Base-by-base conservation (phyloP, 2,797 vertebrate species). In the Oryzias dopingdopingensis region DNA sequence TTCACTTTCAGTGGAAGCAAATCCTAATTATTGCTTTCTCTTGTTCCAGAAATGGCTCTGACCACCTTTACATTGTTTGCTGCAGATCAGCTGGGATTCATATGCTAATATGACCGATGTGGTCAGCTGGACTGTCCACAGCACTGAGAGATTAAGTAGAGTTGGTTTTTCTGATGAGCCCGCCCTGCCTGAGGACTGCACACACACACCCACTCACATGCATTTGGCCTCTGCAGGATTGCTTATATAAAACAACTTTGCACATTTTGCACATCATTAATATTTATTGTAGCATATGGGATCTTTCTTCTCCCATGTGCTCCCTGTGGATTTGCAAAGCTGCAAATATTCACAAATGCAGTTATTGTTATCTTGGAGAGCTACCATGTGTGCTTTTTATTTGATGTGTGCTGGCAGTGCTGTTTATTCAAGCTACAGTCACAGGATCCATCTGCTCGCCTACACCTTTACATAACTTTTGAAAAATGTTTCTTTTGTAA, bases 211-310 rank as follows among this genome's bases (percentile, higher is more conserved):
- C 49, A 41, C 29, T 49, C 32, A 63, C 12, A 29, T 40, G 10
- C 72, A 65, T 59, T 54, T 55, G 44, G 55, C 26, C 13, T 51
- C 42, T 53, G 67, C 64, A 59, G 56, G 60, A 49, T 42, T 72
- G 41, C 76, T 62, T 67, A 74, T 81, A 61, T 49, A 70, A 52
- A 62, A 24, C 2, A 4, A 70, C 45, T 53, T 65, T 62, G 24
- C 29, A 50, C 42, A 64, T 66, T 83, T 75, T 71, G 59, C 64
- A 63, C 59, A 41, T 62, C 57, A 72, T 81, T 67, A 77, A 71
- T 76, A 80, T 83, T 83, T 76, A 52, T 59, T 42, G 41, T 20
- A 54, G 42, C 68, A 75, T 80, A 58, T 79, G 74, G 22, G 57
- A 58, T 62, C 65, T 54, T 65, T 80, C 42, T 64, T 70, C 17